Evolutionary conservation across 2,113 vertebrate genomes (phyloP).

Genomic region (Zosterops hypoxanthus): DNA sequence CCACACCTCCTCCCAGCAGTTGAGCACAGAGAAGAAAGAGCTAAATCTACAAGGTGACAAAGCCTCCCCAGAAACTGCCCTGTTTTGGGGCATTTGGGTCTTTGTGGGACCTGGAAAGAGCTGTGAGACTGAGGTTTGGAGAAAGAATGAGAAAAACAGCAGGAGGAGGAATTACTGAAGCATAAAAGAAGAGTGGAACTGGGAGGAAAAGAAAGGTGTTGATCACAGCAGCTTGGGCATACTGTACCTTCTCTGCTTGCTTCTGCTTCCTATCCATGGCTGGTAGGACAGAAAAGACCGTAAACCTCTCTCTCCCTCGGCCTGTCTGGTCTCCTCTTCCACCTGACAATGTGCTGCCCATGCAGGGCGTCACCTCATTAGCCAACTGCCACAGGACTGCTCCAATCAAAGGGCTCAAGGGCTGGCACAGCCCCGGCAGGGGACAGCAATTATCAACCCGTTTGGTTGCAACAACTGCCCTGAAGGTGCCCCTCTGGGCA

Average conservation of each 20-base stretch:
- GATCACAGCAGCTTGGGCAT: background rate
- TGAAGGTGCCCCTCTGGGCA: background rate
- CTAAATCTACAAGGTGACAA: background rate
- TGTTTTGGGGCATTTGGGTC: background rate
- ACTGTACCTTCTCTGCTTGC: slow-evolving; percentile 73
- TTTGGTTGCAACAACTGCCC: background rate
- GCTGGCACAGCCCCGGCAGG: background rate
- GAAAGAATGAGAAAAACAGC: background rate
- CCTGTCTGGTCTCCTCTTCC: slow-evolving; percentile 69
- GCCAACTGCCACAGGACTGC: slow-evolving; percentile 63
- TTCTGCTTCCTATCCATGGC: slow-evolving; percentile 70
- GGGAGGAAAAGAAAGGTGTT: background rate
- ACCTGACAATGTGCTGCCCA: slow-evolving; percentile 69
- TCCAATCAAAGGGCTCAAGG: slow-evolving; percentile 66
- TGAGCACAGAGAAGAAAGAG: background rate
- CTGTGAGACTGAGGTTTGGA: background rate
- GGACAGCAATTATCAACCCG: background rate
- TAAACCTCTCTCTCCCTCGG: slow-evolving; percentile 69
- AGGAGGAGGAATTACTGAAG: background rate
- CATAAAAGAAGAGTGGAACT: background rate
- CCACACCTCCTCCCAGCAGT: background rate
- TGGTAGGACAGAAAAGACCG: slow-evolving; percentile 49
- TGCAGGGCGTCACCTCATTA: slow-evolving; percentile 61
- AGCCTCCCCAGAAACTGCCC: background rate
- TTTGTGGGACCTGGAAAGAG: background rate